Percentiles rank a stretch among this genome's conserved stretches.
phyloP scores from a whole-genome alignment of 2,113 vertebrate species.

The Brachionichthys hirsutus region DNA sequence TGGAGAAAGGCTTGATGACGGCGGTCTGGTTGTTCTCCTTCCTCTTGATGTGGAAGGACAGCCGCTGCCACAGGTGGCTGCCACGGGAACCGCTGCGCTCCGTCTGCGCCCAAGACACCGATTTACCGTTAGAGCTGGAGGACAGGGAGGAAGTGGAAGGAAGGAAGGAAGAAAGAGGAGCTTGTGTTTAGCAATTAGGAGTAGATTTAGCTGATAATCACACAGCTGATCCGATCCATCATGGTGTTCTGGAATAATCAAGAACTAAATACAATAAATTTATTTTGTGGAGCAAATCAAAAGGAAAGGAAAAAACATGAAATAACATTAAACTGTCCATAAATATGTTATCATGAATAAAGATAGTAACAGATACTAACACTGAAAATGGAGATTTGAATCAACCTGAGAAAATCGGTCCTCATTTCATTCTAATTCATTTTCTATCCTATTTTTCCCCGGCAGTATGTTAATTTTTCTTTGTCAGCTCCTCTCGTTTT shows the following conservation, averaged over 20 bases:
- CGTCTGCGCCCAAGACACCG: constrained; percentile 94
- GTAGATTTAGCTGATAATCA: too few relatives aligned
- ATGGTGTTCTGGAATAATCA: background rate
- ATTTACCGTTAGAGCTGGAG: constrained; percentile 94
- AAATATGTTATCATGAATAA: background rate
- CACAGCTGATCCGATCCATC: too few relatives aligned
- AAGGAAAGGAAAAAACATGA: too few relatives aligned
- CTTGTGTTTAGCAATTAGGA: too few relatives aligned
- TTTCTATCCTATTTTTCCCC: constrained; percentile 18
- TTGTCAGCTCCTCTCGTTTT: constrained; percentile 21
- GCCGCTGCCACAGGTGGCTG: constrained; percentile 93
- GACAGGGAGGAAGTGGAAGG: constrained; percentile 3
- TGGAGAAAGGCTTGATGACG: constrained; percentile 97
- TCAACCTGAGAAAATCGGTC: constrained; percentile 3
- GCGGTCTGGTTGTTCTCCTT: constrained; percentile 98
- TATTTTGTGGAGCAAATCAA: background rate
- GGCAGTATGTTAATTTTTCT: constrained; percentile 25
- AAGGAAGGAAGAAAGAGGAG: background rate
- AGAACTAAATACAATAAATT: background rate
- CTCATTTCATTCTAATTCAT: constrained; percentile 9
- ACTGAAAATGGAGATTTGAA: background rate
- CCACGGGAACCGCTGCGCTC: constrained; percentile 88
- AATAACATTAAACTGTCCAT: too few relatives aligned
- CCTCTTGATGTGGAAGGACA: constrained; percentile 96
- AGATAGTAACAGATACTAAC: constrained; percentile 14